Evolutionary conservation across 2,888 invertebrate genomes (phyloP), one percentile per base, ranked within the genome.

Genomic region (Acleris literana): DNA sequence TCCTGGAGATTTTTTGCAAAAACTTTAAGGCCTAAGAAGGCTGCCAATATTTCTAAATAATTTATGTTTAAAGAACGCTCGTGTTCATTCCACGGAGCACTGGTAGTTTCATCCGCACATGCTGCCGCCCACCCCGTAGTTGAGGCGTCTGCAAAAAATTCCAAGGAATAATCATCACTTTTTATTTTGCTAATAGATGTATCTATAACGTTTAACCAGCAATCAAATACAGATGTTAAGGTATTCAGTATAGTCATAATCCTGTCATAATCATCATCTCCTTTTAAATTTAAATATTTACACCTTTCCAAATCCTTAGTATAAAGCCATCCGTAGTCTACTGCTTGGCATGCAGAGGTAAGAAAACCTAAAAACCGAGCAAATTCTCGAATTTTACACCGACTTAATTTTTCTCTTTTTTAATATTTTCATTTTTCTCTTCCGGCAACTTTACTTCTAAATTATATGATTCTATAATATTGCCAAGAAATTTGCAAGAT

Each of bases 351-450:
- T 18, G 63, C 63, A 7, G 66, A 66, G 46, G 58, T 62, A 1
- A 66, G 48, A 29, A 66, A 48, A 11, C 68, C 68, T 43, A 68
- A 33, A 39, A 68, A 64, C 13, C 62, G 22, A 54, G 64, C 68
- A 54, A 64, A 64, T 3, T 53, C 51, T 51, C 68, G 58, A 9
- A 68, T 62, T 49, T 54, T 54, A 55, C 62, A 46, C 1, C 17
- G 2, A 13, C 16, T 55, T 48, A 54, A 5, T 5, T 5, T n/a
- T 43, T 29, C 16, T 59, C 33, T 13, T 46, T 48, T 54, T 59
- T 33, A 4, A 64, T 33, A 1, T 39, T 59, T 54, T 53, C n/a
- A 39, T 51, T 59, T 65, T 68, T 62, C 7, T 68, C 58, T 20
- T 57, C 11, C 2, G 68, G 61, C 44, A 62, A 52, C 43, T 18